phyloP scores from a whole-genome alignment of 2,888 invertebrate species.

The Ceriagrion tenellum region DNA sequence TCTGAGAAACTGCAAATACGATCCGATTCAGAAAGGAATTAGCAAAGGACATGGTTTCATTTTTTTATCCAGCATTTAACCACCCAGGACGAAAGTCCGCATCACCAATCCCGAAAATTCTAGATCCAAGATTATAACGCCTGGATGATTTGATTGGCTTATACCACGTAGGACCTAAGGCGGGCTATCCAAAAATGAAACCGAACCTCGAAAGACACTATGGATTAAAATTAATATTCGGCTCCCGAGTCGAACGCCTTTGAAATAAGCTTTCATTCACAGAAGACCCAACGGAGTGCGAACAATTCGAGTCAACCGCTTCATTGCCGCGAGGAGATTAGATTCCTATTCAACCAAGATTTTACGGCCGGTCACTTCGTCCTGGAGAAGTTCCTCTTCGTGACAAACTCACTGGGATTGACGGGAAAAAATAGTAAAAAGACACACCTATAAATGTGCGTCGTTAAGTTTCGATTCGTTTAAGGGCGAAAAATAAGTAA shows the following conservation, averaged over 20 bases:
- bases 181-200: not conserved
- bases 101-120: not conserved
- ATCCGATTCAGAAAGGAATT: not conserved
- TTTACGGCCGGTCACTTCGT: not conserved
- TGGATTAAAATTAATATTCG: not conserved
- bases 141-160: not conserved
- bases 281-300: not conserved
- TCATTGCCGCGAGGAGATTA: not conserved
- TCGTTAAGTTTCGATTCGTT: no score
- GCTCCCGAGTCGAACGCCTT: not conserved
- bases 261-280: not conserved
- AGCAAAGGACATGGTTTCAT: not conserved
- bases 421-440: no score
- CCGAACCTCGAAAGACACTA: not conserved
- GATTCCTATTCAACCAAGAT: not conserved
- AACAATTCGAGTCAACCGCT: not conserved
- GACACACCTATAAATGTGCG: no score
- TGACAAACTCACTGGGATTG: no score
- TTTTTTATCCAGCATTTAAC: not conserved
- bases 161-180: not conserved
- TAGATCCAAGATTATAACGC: not conserved
- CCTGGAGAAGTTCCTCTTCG: no score
- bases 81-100: not conserved
- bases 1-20: not conserved
- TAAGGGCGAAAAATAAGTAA: no score